A percentile compares a stretch with the other conserved stretches of the same genome.
These are phyloP conservation scores for Agriopis leucophaearia DNA, from an alignment of 2,888 invertebrate species.

Conservation along the genomic window DNA sequence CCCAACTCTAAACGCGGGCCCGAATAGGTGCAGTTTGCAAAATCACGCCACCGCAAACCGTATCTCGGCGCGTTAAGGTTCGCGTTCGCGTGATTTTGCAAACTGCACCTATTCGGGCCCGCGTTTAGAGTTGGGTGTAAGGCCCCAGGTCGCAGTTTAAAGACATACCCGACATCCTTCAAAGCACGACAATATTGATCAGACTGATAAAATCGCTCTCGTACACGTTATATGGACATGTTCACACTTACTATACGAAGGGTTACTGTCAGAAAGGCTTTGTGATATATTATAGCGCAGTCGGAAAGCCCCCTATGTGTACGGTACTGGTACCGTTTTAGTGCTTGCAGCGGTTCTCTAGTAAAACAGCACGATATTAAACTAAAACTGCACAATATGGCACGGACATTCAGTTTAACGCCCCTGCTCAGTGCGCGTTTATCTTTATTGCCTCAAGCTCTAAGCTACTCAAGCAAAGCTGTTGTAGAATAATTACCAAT, in stretches of 20 bases:
- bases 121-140: too few species aligned
- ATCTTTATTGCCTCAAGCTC: slow-evolving; percentile 11
- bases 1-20: too few species aligned
- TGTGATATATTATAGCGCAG: neutral
- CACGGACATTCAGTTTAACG: slow-evolving; percentile 20
- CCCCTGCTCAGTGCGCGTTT: slow-evolving; percentile 6
- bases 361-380: slow-evolving; percentile 31
- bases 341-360: slow-evolving; percentile 46
- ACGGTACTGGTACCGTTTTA: slow-evolving; percentile 70
- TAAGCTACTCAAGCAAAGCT: neutral
- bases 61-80: too few species aligned
- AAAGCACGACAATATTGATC: too few species aligned
- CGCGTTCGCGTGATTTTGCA: too few species aligned
- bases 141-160: too few species aligned
- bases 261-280: neutral
- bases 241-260: neutral
- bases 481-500: neutral
- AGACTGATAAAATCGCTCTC: too few species aligned
- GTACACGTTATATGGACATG: too few species aligned
- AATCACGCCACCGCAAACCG: too few species aligned
- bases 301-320: slow-evolving; percentile 43
- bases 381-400: slow-evolving; percentile 28
- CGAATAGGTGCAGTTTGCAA: too few species aligned
- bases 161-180: too few species aligned
- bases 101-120: too few species aligned